A percentile compares a stretch with the other conserved stretches of the same genome.
phyloP scores from a whole-genome alignment of 2,888 invertebrate species.

The Pocota personata region DNA sequence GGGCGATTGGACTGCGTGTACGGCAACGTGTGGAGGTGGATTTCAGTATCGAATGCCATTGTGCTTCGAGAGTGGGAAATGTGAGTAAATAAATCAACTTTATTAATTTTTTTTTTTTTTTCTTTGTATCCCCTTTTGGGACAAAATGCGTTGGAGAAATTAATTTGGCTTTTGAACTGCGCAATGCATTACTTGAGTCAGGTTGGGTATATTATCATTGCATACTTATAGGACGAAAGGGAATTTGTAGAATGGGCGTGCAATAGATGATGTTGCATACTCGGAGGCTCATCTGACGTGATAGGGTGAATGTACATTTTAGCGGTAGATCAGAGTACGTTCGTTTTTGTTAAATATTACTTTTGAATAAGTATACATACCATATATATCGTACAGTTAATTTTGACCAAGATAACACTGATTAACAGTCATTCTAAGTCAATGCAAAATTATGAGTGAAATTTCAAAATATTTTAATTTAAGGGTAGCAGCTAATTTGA shows the following conservation, averaged over 20 bases:
- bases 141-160: background rate
- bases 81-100: conserved; percentile 78
- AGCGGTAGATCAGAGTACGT: no score
- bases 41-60: conserved; percentile 84
- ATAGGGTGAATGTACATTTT: background rate
- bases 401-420: no score
- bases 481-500: no score
- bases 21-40: conserved; percentile 90
- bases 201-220: background rate
- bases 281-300: background rate
- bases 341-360: no score
- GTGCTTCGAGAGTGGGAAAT: conserved; percentile 83
- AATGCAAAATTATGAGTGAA: no score
- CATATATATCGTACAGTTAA: no score
- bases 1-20: conserved; percentile 92
- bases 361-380: no score
- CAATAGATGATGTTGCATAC: background rate
- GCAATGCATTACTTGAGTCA: background rate
- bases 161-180: background rate
- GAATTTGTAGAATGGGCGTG: background rate
- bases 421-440: no score
- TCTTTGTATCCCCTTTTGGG: background rate
- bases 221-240: conserved; percentile 17
- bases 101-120: background rate
- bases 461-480: no score